Evolutionary conservation across 1,140 invertebrate genomes (phyloP).

Genomic region (Streblospio benedicti): DNA sequence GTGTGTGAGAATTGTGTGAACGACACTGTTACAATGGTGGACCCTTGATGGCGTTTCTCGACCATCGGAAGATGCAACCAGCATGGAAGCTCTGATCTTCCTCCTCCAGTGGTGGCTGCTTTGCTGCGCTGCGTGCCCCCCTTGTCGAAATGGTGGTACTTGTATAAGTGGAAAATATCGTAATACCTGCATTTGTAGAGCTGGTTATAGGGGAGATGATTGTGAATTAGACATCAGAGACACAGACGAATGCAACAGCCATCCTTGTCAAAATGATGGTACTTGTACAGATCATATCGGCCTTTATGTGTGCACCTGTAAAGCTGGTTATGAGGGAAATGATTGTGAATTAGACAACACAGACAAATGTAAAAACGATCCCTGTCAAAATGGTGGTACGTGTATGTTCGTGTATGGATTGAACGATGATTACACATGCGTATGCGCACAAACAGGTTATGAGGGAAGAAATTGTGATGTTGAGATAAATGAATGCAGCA

Average conservation of each 20-base stretch:
- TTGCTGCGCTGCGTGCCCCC: too few species aligned
- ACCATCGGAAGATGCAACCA: too few species aligned
- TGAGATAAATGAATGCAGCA: slow-evolving; percentile 15
- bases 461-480: slow-evolving; percentile 29
- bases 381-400: slow-evolving; percentile 23
- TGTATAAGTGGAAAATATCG: slow-evolving; percentile 60
- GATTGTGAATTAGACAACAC: slow-evolving; percentile 57
- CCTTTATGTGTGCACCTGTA: slow-evolving; percentile 44
- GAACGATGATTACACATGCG: slow-evolving; percentile 69
- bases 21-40: too few species aligned
- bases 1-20: too few species aligned
- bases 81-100: too few species aligned
- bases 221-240: slow-evolving; percentile 60
- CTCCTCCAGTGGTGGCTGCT: too few species aligned
- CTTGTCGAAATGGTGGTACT: slow-evolving; percentile 47
- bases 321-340: slow-evolving; percentile 1
- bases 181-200: slow-evolving; percentile 15
- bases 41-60: too few species aligned
- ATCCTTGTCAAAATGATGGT: slow-evolving; percentile 25
- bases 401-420: slow-evolving; percentile 65
- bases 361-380: slow-evolving; percentile 47
- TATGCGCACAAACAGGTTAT: slow-evolving; percentile 53
- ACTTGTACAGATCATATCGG: slow-evolving; percentile 60
- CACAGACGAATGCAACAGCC: slow-evolving; percentile 49
- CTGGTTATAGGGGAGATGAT: slow-evolving; percentile 3